phyloP scores from a whole-genome alignment of 2,888 invertebrate species.

The Acleris literana region DNA sequence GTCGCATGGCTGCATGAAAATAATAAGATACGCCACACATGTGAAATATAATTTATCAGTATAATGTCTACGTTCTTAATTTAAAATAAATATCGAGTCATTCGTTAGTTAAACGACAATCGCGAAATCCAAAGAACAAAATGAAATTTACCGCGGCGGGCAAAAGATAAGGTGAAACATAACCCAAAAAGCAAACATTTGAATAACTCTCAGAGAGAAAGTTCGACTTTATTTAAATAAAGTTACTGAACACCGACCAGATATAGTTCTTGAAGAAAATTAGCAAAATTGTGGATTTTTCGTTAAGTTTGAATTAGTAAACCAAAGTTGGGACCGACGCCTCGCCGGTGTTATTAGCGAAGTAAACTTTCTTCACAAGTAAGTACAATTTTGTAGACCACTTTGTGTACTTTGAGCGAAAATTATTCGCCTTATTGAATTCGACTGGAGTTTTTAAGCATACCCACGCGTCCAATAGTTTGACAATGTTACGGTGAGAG shows the following conservation, averaged over 20 bases:
- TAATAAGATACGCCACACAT: background rate
- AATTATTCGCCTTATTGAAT: constrained; percentile 40
- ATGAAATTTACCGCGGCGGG: background rate
- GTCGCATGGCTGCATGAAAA: background rate
- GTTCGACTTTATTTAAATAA: constrained; percentile 42
- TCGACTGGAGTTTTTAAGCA: constrained; percentile 20
- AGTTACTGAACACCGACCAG: constrained; percentile 35
- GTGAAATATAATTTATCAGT: too few relatives aligned
- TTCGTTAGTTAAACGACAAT: constrained; percentile 1
- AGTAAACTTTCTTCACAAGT: constrained; percentile 61
- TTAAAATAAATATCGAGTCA: background rate
- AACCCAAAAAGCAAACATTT: constrained; percentile 33
- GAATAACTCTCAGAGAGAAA: constrained; percentile 43
- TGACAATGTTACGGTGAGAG: background rate
- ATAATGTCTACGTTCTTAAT: too few relatives aligned
- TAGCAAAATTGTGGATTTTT: constrained; percentile 65
- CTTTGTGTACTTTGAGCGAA: constrained; percentile 55
- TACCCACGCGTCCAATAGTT: background rate
- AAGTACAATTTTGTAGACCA: constrained; percentile 67
- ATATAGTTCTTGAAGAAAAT: constrained; percentile 47
- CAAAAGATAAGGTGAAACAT: constrained; percentile 21
- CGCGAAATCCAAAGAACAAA: background rate
- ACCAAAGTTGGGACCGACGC: constrained; percentile 48
- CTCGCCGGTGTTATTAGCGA: constrained; percentile 60
- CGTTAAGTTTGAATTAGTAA: constrained; percentile 59